These are phyloP conservation scores for Magallana gigas DNA, from an alignment of 1,140 invertebrate species.

Conservation along the genomic window DNA sequence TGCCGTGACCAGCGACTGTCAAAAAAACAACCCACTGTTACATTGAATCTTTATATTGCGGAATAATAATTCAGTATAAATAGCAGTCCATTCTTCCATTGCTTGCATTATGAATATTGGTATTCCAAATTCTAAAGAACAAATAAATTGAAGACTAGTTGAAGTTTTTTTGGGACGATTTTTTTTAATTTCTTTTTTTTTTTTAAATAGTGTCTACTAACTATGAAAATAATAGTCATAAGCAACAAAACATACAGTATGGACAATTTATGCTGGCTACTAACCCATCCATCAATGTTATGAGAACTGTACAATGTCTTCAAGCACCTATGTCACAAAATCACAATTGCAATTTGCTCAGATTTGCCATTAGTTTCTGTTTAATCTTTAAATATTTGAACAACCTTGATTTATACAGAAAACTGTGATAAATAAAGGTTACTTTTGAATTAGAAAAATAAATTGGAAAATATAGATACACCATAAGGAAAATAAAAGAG, in stretches of 20 bases:
- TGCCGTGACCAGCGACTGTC: no score
- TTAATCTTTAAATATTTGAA: neutral
- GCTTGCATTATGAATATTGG: no score
- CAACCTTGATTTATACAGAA: slow-evolving; percentile 2
- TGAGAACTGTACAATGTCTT: slow-evolving; percentile 9
- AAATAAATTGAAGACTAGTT: neutral
- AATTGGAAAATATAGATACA: neutral
- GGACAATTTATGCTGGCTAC: slow-evolving; percentile 15
- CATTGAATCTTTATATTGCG: no score
- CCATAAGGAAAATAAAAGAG: neutral
- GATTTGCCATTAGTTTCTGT: neutral
- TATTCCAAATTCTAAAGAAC: no score
- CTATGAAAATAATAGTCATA: slow-evolving; percentile 12
- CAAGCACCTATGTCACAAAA: slow-evolving; percentile 11
- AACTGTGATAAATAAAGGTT: neutral
- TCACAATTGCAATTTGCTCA: slow-evolving; percentile 11
- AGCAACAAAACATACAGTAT: slow-evolving; percentile 25
- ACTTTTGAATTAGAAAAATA: neutral
- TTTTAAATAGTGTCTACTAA: slow-evolving; percentile 17
- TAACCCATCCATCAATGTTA: slow-evolving; percentile 22
- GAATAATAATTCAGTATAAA: no score
- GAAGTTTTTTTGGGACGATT: slow-evolving; percentile 6
- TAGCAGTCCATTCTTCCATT: no score
- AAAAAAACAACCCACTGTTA: no score
- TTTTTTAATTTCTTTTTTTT: neutral